A percentile compares a stretch with the other conserved stretches of the same genome.
phyloP scores from a whole-genome alignment of 2,888 invertebrate genomes.

The Heliconius erato region DNA sequence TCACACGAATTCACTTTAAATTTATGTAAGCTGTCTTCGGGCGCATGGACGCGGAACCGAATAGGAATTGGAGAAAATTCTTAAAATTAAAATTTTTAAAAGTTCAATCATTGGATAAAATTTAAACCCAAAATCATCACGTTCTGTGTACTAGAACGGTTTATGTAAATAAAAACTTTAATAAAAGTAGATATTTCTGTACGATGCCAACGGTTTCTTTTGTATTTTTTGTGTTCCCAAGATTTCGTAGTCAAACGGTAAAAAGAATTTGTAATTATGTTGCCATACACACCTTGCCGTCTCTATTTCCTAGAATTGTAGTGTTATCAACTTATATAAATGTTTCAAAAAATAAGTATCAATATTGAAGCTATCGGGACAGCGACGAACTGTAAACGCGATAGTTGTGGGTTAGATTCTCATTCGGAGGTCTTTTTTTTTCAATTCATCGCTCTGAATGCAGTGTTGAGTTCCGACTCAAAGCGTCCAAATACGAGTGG shows the following conservation, averaged over 20 bases:
- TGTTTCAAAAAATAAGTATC: background rate
- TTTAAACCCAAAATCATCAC: too few relatives aligned
- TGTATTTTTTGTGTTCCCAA: background rate
- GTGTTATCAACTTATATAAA: background rate
- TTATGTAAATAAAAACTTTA: background rate
- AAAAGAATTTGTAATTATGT: background rate
- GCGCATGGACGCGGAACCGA: too few relatives aligned
- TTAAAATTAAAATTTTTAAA: too few relatives aligned
- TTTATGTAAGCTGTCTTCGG: too few relatives aligned
- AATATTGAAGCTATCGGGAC: background rate
- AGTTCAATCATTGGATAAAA: too few relatives aligned
- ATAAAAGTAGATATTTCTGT: background rate
- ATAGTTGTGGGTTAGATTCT: too few relatives aligned
- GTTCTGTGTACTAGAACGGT: background rate
- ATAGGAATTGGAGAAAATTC: too few relatives aligned
- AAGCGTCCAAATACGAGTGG: background rate
- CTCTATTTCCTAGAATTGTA: background rate
- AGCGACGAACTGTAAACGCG: too few relatives aligned
- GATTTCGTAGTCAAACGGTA: background rate
- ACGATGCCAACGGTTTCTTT: slow-evolving; percentile 11
- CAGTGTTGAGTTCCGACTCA: background rate
- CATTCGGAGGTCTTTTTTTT: too few relatives aligned
- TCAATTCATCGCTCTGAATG: background rate
- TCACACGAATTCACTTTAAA: too few relatives aligned
- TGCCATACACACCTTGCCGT: background rate